Evolutionary conservation across 92 coral and sea anemone species (phyloP).

Genomic region (Actinostola sp.): DNA sequence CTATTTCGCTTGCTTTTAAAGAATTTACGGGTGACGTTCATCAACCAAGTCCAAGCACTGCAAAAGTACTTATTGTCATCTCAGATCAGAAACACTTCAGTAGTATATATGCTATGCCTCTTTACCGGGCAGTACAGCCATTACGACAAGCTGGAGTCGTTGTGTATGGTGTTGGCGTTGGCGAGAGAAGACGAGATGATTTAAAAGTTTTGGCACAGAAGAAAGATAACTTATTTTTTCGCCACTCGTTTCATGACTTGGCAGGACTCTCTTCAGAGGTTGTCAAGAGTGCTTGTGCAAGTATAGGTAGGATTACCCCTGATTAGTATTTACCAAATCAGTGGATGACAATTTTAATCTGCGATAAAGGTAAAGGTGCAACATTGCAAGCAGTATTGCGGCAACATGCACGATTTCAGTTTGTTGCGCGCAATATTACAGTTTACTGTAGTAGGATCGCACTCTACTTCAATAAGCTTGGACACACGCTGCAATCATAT

Average conservation of each 20-base stretch:
- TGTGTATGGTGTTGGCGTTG: slow-evolving; percentile 6
- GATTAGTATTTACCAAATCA: too few species aligned
- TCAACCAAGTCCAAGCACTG: background rate
- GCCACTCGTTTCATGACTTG: slow-evolving; percentile 1
- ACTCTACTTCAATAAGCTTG: too few species aligned
- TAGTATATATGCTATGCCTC: background rate
- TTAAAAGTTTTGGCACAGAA: too few species aligned
- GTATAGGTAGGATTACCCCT: background rate
- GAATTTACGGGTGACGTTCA: background rate
- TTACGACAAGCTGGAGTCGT: background rate
- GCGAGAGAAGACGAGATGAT: slow-evolving; percentile 4
- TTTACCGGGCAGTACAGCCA: background rate
- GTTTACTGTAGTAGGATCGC: too few species aligned
- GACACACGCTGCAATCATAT: too few species aligned
- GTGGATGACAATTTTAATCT: too few species aligned
- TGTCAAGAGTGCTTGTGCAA: background rate
- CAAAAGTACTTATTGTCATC: slow-evolving; percentile 6
- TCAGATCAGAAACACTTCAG: background rate
- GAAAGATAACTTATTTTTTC: background rate
- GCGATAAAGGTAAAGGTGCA: too few species aligned
- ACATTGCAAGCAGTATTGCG: too few species aligned
- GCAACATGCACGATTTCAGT: too few species aligned
- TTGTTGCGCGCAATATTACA: too few species aligned
- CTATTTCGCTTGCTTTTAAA: background rate
- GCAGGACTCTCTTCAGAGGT: background rate